phyloP scores from a whole-genome alignment of 2,113 vertebrate species.

The Lagopus leucura region DNA sequence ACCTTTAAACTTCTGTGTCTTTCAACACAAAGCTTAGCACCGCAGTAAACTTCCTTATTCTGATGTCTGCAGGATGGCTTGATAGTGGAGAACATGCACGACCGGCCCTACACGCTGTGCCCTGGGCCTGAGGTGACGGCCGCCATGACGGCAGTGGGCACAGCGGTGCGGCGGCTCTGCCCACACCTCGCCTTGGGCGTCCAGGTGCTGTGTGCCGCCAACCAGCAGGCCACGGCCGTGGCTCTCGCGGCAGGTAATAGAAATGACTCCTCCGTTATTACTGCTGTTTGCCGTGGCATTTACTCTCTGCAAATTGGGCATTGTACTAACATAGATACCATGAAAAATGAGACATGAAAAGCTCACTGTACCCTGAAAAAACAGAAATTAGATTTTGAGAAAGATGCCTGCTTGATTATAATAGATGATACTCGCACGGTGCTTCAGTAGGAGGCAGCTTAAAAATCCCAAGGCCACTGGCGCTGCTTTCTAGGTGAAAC shows the following conservation, averaged over 20 bases:
- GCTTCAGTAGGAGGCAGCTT: background rate
- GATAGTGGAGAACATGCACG: constrained; percentile 91
- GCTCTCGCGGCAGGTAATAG: constrained; percentile 86
- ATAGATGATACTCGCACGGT: background rate
- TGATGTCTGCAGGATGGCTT: constrained; percentile 80
- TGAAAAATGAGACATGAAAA: constrained; percentile 8
- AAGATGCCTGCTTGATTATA: constrained; percentile 4
- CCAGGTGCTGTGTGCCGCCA: constrained; percentile 85
- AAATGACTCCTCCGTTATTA: background rate
- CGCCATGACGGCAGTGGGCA: constrained; percentile 79
- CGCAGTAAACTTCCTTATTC: background rate
- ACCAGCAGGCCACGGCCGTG: constrained; percentile 80
- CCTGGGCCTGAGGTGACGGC: constrained; percentile 85
- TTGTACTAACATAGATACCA: background rate
- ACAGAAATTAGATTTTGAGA: constrained; percentile 9
- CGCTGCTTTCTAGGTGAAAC: background rate
- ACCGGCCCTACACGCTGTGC: constrained; percentile 80
- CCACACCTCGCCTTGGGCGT: constrained; percentile 79
- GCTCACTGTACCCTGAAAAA: constrained; percentile 23
- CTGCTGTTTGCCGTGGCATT: background rate
- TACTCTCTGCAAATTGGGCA: background rate
- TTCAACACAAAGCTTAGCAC: fast-evolving
- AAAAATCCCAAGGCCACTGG: background rate
- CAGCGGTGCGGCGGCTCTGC: constrained; percentile 74
- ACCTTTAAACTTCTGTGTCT: background rate